These are phyloP conservation scores for Theocolax elegans DNA, from an alignment of 1,140 invertebrate genomes.

Conservation along the genomic window DNA sequence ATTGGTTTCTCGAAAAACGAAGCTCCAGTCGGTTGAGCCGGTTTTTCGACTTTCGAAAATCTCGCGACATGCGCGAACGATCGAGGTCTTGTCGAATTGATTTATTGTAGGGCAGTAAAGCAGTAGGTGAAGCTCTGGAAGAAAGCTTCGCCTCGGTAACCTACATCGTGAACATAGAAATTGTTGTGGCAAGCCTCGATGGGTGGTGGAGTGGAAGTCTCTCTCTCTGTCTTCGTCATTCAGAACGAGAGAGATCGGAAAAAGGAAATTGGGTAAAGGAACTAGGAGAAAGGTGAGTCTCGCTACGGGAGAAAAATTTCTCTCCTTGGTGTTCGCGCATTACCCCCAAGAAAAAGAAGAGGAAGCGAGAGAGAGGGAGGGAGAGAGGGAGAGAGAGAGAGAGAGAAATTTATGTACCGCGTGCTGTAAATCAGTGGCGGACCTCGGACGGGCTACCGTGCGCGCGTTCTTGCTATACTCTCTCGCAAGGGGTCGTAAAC, in stretches of 20 bases:
- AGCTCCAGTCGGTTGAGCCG: too few relatives aligned
- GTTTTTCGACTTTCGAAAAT: too few relatives aligned
- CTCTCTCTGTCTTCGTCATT: too few relatives aligned
- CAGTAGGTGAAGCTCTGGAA: slow-evolving; percentile 52
- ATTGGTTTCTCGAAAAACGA: too few relatives aligned
- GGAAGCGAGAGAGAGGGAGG: background rate
- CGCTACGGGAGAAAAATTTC: slow-evolving; percentile 21
- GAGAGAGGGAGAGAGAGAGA: background rate
- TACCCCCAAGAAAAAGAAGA: background rate
- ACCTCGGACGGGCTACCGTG: slow-evolving; percentile 1
- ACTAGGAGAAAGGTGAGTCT: slow-evolving; percentile 48
- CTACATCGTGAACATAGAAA: slow-evolving; percentile 66
- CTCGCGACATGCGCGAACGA: background rate
- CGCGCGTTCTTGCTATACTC: too few relatives aligned
- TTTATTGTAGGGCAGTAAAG: slow-evolving; percentile 63
- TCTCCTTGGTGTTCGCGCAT: background rate
- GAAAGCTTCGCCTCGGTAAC: slow-evolving; percentile 58
- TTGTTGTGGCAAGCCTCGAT: slow-evolving; percentile 66
- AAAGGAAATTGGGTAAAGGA: slow-evolving; percentile 31
- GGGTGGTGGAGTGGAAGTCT: slow-evolving; percentile 49
- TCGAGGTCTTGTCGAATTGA: slow-evolving; percentile 47
- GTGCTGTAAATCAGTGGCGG: slow-evolving; percentile 45
- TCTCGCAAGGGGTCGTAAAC: background rate
- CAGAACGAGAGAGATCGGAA: background rate
- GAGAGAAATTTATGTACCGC: background rate